A percentile compares a stretch with the other conserved stretches of the same genome.
phyloP scores from a whole-genome alignment of 1,140 invertebrate species.

The Pristionchus pacificus region DNA sequence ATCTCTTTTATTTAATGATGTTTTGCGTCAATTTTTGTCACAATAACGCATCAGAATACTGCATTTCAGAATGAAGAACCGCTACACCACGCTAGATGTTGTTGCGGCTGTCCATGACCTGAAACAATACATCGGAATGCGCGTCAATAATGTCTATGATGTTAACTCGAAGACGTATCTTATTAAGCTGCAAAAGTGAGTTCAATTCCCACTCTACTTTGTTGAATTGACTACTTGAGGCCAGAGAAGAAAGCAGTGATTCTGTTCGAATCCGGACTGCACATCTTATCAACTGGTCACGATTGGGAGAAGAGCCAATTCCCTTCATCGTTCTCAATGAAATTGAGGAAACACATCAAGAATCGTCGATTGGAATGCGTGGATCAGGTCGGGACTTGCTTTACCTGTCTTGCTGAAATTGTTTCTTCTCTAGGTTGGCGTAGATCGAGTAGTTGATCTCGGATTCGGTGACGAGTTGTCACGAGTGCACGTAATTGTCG shows the following conservation, averaged over 20 bases:
- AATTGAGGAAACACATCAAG: slow-evolving; percentile 93
- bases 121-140: slow-evolving; percentile 78
- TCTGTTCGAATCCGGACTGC: slow-evolving; percentile 85
- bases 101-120: slow-evolving; percentile 78
- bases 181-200: slow-evolving; percentile 70
- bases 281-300: slow-evolving; percentile 88
- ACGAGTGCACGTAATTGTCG: slow-evolving; percentile 89
- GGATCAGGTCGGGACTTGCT: slow-evolving; percentile 21
- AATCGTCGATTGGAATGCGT: slow-evolving; percentile 71
- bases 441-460: slow-evolving; percentile 81
- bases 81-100: slow-evolving; percentile 86
- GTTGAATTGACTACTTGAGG: slow-evolving; percentile 46
- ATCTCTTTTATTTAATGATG: no score
- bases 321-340: slow-evolving; percentile 95
- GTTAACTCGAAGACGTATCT: slow-evolving; percentile 94
- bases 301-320: slow-evolving; percentile 97
- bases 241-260: slow-evolving; percentile 75
- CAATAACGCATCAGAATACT: no score
- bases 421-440: slow-evolving; percentile 65
- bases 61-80: slow-evolving; percentile 73
- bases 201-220: slow-evolving; percentile 58
- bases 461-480: slow-evolving; percentile 89
- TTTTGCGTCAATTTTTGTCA: no score
- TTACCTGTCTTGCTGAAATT: slow-evolving; percentile 56
- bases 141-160: slow-evolving; percentile 95